phyloP scores from a whole-genome alignment of 30 jellyfish, hydroid and myxozoan species.

The Pseudorhiza aurosa region DNA sequence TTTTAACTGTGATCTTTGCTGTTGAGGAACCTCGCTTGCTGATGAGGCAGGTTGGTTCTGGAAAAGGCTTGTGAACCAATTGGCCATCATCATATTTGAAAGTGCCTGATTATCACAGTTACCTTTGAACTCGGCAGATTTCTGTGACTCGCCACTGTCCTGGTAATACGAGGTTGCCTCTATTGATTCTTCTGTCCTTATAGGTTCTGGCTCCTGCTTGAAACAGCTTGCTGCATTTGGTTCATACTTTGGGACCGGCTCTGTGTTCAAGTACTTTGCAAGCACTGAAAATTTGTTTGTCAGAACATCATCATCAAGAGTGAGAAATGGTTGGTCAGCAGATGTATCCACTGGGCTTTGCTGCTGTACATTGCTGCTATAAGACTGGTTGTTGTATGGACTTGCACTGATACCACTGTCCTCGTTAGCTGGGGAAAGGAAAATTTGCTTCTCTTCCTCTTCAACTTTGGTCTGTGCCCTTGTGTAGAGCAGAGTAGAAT shows the following conservation, averaged over 20 bases:
- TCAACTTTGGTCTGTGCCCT: background rate
- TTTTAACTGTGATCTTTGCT: too few species aligned
- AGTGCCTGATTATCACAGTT: background rate
- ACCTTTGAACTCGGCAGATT: background rate
- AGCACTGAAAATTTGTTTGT: constrained; percentile 25
- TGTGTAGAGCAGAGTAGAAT: constrained; percentile 15
- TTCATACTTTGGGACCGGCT: background rate
- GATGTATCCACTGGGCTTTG: background rate
- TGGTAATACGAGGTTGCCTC: background rate
- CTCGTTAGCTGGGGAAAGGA: background rate
- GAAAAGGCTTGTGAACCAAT: background rate
- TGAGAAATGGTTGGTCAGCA: background rate
- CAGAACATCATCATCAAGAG: constrained; percentile 19
- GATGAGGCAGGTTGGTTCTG: background rate
- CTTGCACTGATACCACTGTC: constrained; percentile 30
- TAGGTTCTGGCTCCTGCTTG: background rate
- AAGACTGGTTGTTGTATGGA: background rate
- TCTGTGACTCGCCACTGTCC: background rate
- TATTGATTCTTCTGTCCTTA: background rate
- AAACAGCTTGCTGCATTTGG: background rate
- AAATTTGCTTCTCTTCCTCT: background rate
- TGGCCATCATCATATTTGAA: background rate
- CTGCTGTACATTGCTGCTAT: background rate
- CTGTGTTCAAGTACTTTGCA: constrained; percentile 45
- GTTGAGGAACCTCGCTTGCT: too few species aligned